These are phyloP conservation scores for Boloria selene DNA, from an alignment of 2,888 invertebrate species.

Conservation along the genomic window DNA sequence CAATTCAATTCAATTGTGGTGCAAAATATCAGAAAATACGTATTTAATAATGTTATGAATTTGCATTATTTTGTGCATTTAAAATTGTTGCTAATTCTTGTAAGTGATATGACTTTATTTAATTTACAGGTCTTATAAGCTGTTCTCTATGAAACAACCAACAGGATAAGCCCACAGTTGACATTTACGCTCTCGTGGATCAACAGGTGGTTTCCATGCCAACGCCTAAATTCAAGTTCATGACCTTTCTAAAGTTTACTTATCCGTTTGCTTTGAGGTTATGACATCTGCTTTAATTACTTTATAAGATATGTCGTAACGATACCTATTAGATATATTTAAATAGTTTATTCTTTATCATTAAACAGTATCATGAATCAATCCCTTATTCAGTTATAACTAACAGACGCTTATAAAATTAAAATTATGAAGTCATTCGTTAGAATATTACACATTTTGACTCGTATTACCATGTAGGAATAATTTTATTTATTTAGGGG, in stretches of 20 bases:
- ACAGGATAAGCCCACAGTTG: slow-evolving; percentile 34
- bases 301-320: not conserved
- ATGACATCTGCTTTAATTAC: slow-evolving; percentile 9
- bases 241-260: slow-evolving; percentile 54
- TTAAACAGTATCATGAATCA: not conserved
- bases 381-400: not conserved
- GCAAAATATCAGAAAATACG: too few species aligned
- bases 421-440: too few species aligned
- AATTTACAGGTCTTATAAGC: slow-evolving; percentile 5
- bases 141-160: slow-evolving; percentile 4
- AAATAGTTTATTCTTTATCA: not conserved
- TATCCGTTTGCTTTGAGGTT: not conserved
- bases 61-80: too few species aligned
- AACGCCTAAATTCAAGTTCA: slow-evolving; percentile 51
- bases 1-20: too few species aligned
- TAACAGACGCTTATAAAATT: too few species aligned
- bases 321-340: not conserved
- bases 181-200: slow-evolving; percentile 48
- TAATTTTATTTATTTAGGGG: too few species aligned
- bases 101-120: not conserved
- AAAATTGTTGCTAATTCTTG: not conserved
- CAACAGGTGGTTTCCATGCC: slow-evolving; percentile 68
- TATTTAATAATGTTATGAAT: too few species aligned
- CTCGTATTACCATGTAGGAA: too few species aligned
- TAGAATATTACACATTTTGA: too few species aligned